These are phyloP conservation scores for Pseudococcus viburni DNA, from an alignment of 2,888 invertebrate species.

Conservation along the genomic window DNA sequence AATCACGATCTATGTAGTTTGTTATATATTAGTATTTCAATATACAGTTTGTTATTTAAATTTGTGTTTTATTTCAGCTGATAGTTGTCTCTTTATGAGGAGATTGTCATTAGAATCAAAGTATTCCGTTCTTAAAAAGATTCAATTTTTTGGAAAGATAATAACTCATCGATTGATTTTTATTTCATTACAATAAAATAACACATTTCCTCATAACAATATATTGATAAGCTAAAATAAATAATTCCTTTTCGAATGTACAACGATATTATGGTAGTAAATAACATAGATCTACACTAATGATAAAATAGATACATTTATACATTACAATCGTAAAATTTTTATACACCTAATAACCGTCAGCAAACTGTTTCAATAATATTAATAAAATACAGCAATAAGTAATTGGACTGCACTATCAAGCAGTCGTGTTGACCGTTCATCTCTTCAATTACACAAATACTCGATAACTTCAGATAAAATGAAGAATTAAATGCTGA, in stretches of 20 bases:
- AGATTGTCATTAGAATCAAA: no score
- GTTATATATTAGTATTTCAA: not conserved
- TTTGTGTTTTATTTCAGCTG: not conserved
- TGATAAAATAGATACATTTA: conserved; percentile 36
- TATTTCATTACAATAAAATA: not conserved
- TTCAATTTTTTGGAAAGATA: not conserved
- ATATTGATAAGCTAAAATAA: conserved; percentile 44
- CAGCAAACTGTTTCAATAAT: not conserved
- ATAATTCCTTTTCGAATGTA: conserved; percentile 28
- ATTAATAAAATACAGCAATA: not conserved
- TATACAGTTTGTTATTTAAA: not conserved
- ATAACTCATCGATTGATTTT: not conserved
- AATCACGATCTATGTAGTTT: not conserved
- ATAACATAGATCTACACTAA: conserved; percentile 47
- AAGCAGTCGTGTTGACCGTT: not conserved
- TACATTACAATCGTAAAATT: conserved; percentile 30
- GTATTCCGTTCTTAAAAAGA: no score
- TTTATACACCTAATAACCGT: not conserved
- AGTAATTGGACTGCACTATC: not conserved
- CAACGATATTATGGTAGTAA: conserved; percentile 22
- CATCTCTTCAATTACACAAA: not conserved
- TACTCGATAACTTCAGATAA: not conserved
- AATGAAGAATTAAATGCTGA: not conserved
- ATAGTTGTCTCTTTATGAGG: not conserved
- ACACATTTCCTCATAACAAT: conserved; percentile 21